phyloP scores from a whole-genome alignment of 2,797 vertebrate genomes.

The Triplophysa yarkandensis region DNA sequence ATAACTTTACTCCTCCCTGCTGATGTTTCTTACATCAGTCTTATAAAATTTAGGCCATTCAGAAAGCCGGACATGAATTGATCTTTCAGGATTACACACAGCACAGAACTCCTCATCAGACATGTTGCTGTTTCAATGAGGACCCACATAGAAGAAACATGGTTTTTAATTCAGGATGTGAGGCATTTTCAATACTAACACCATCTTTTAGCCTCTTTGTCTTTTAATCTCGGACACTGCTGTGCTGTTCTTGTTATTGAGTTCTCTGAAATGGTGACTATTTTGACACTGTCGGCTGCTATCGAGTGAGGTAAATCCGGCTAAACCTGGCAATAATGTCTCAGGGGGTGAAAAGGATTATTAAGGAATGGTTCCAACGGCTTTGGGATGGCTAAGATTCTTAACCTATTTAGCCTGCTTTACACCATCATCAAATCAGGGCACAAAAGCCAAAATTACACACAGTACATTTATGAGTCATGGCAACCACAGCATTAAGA shows the following conservation, averaged over 20 bases:
- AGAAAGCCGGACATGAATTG: slow-evolving; percentile 35
- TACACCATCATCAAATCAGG: slow-evolving; percentile 80
- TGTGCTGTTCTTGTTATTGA: slow-evolving; percentile 4
- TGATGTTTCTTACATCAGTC: slow-evolving; percentile 21
- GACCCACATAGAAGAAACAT: slow-evolving; percentile 22
- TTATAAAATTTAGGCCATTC: slow-evolving; percentile 48
- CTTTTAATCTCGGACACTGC: slow-evolving; percentile 7
- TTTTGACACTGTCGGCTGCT: slow-evolving; percentile 62
- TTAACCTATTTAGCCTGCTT: slow-evolving; percentile 86
- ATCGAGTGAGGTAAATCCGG: slow-evolving; percentile 71
- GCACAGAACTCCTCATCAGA: slow-evolving; percentile 32
- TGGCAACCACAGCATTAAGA: background rate
- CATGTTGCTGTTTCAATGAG: slow-evolving; percentile 16
- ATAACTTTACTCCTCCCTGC: background rate
- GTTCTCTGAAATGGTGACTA: slow-evolving; percentile 58
- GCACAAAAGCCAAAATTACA: slow-evolving; percentile 54
- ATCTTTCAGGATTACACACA: slow-evolving; percentile 37
- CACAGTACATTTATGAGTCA: background rate
- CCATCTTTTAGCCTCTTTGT: slow-evolving; percentile 22
- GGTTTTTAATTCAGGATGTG: slow-evolving; percentile 22
- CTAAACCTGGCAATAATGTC: slow-evolving; percentile 76
- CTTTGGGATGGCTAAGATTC: slow-evolving; percentile 82
- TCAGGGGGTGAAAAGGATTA: slow-evolving; percentile 81
- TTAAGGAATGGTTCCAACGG: slow-evolving; percentile 72
- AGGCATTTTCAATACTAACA: slow-evolving; percentile 18